phyloP scores from a whole-genome alignment of 2,888 invertebrate species.

The Dryadula phaetusa region DNA sequence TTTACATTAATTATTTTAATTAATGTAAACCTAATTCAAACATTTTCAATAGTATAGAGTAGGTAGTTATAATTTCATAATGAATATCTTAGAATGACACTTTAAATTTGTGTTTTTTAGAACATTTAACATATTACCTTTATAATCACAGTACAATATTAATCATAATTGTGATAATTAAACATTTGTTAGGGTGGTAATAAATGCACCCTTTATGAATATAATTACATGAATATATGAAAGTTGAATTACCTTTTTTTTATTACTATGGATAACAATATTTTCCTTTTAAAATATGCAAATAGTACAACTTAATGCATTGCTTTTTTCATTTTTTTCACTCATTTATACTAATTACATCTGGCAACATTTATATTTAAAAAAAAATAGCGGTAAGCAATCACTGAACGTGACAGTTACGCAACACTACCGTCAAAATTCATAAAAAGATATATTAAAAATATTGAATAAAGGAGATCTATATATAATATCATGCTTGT shows the following conservation, averaged over 20 bases:
- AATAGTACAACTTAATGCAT: not conserved
- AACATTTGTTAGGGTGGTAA: constrained; percentile 16
- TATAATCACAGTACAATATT: not conserved
- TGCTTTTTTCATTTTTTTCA: not conserved
- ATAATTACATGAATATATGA: not conserved
- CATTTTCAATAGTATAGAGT: not conserved
- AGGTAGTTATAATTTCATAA: too few relatives aligned
- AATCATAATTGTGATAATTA: constrained; percentile 14
- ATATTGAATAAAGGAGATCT: constrained; percentile 11
- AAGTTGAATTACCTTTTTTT: not conserved
- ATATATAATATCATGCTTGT: constrained; percentile 26
- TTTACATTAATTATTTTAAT: too few relatives aligned
- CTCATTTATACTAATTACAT: not conserved
- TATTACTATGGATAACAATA: not conserved
- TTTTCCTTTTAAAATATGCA: not conserved
- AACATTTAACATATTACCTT: not conserved
- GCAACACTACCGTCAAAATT: not conserved
- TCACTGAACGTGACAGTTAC: not conserved
- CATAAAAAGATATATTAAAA: not conserved
- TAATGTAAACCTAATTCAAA: too few relatives aligned
- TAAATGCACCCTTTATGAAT: constrained; percentile 22
- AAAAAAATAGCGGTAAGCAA: not conserved
- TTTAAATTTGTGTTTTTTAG: not conserved
- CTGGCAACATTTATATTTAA: not conserved
- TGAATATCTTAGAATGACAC: not conserved